Evolutionary conservation across 1,140 invertebrate species (phyloP).

Genomic region (Platyura marginata): DNA sequence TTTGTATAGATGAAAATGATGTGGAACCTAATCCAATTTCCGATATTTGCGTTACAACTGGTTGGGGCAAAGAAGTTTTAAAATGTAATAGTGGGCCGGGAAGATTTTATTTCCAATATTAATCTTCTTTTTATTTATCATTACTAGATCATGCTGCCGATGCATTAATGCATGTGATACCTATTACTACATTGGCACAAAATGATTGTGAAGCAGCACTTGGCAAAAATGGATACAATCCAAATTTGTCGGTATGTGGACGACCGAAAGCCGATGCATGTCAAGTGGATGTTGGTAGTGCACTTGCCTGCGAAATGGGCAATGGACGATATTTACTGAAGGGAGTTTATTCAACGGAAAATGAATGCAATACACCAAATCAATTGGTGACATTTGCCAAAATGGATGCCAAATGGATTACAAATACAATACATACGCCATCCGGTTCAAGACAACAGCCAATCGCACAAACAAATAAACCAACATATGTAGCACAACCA

Average conservation of each 20-base stretch:
- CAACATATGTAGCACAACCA: neutral
- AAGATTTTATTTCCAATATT: conserved; percentile 2
- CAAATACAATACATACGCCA: conserved; percentile 5
- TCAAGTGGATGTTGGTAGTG: conserved; percentile 57
- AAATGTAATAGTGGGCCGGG: conserved; percentile 36
- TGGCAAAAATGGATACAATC: conserved; percentile 23
- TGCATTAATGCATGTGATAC: conserved; percentile 52
- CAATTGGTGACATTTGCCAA: conserved; percentile 15
- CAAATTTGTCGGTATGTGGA: conserved; percentile 25
- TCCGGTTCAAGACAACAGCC: neutral
- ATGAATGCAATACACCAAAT: conserved; percentile 27
- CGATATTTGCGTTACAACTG: conserved; percentile 51
- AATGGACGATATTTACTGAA: conserved; percentile 46
- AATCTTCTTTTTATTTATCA: conserved; percentile 30
- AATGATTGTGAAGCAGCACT: conserved; percentile 37
- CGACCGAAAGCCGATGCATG: conserved; percentile 31
- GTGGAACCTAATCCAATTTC: conserved; percentile 18
- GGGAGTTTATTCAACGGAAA: conserved; percentile 57
- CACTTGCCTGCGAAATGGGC: conserved; percentile 52
- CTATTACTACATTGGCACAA: conserved; percentile 39
- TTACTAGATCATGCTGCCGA: conserved; percentile 45
- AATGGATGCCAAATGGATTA: conserved; percentile 22
- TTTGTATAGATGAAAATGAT: conserved; percentile 40
- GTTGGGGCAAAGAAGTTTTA: conserved; percentile 62
- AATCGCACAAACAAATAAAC: neutral